phyloP scores from a whole-genome alignment of 2,888 invertebrate genomes.

The Branchellion lobata region DNA sequence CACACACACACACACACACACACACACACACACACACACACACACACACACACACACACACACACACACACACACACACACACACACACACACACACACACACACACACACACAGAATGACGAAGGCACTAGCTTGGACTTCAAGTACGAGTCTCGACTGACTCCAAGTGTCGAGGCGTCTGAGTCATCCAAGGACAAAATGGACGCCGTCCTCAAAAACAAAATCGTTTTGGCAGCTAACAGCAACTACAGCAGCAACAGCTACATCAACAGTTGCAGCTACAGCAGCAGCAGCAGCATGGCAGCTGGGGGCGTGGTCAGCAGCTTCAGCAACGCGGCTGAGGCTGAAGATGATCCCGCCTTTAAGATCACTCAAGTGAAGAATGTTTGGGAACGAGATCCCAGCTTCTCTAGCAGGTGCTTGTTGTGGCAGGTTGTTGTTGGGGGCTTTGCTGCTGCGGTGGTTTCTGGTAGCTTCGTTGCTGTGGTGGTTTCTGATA shows the following conservation, averaged over 20 bases:
- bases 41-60: too few relatives aligned
- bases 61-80: too few relatives aligned
- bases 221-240: constrained; percentile 3
- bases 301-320: constrained; percentile 6
- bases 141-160: not conserved
- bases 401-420: not conserved
- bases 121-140: not conserved
- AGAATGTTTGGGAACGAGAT: constrained; percentile 68
- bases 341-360: constrained; percentile 79
- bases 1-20: too few relatives aligned
- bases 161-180: not conserved
- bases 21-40: too few relatives aligned
- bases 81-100: too few relatives aligned
- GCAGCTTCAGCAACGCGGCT: not conserved
- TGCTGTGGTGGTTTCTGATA: not conserved
- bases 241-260: not conserved
- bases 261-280: not conserved
- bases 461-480: not conserved
- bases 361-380: constrained; percentile 89
- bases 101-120: not conserved
- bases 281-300: not conserved
- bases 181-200: not conserved
- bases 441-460: not conserved
- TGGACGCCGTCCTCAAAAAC: not conserved
- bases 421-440: not conserved